Evolutionary conservation across 2,113 vertebrate species (phyloP).

Genomic region (Eublepharis macularius): DNA sequence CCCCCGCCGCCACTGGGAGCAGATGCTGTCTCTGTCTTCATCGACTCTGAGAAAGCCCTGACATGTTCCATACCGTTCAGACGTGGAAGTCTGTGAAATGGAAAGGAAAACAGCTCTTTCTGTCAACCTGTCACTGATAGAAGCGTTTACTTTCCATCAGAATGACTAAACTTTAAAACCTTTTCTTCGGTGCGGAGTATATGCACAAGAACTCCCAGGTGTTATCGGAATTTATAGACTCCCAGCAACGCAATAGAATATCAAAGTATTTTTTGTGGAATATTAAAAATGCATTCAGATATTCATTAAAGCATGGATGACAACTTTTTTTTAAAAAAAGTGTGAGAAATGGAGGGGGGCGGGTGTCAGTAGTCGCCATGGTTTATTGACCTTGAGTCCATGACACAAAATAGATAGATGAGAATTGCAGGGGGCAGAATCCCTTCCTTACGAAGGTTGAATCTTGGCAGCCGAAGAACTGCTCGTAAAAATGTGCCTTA

Average conservation of each 20-base stretch:
- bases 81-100: conserved; percentile 86
- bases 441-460: conserved; percentile 75
- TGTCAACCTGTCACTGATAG: conserved; percentile 87
- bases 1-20: conserved; percentile 69
- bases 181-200: conserved; percentile 77
- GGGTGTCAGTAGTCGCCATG: conserved; percentile 56
- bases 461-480: conserved; percentile 73
- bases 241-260: conserved; percentile 76
- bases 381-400: conserved; percentile 80
- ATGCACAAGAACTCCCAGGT: conserved; percentile 80
- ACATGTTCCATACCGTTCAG: conserved; percentile 85
- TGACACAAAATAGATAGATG: conserved; percentile 79
- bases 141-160: conserved; percentile 85
- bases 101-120: conserved; percentile 90
- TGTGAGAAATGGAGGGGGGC: background rate
- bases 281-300: conserved; percentile 83
- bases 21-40: conserved; percentile 83
- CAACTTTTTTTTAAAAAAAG: conserved; percentile 68
- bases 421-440: conserved; percentile 52
- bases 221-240: conserved; percentile 81
- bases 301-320: conserved; percentile 78
- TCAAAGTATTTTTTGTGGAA: conserved; percentile 76
- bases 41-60: conserved; percentile 81
- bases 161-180: conserved; percentile 85
- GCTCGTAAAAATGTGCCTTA: conserved; percentile 72